phyloP scores from a whole-genome alignment of 2,888 invertebrate genomes.

The Cyclophora albipunctata region DNA sequence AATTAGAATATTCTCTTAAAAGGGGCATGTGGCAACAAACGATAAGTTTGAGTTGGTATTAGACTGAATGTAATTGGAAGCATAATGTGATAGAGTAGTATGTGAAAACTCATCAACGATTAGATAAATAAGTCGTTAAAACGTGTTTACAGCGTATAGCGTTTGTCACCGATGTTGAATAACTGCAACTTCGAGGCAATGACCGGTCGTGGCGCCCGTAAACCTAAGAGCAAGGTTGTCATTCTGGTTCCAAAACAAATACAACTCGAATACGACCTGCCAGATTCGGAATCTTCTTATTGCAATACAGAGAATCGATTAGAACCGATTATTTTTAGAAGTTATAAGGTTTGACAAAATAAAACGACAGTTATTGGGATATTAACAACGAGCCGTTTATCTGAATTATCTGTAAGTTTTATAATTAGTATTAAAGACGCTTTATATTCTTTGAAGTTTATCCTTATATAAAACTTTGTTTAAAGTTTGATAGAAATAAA shows the following conservation, averaged over 20 bases:
- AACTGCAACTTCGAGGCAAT: constrained; percentile 69
- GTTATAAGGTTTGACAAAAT: not conserved
- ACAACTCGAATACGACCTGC: constrained; percentile 18
- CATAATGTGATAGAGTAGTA: constrained; percentile 1
- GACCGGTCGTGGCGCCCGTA: constrained; percentile 53
- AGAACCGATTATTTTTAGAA: constrained; percentile 11
- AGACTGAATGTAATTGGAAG: not conserved
- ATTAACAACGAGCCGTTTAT: too few relatives aligned
- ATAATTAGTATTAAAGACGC: too few relatives aligned
- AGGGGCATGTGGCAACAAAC: too few relatives aligned
- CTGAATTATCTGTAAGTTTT: too few relatives aligned
- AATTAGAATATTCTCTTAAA: not conserved
- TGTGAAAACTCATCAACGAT: constrained; percentile 13
- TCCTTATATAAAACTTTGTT: too few relatives aligned
- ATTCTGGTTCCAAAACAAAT: constrained; percentile 60
- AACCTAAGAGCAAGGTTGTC: constrained; percentile 43
- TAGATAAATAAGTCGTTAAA: constrained; percentile 46
- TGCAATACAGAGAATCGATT: constrained; percentile 20
- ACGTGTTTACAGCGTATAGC: constrained; percentile 54
- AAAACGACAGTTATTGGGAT: too few relatives aligned
- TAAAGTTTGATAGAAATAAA: too few relatives aligned
- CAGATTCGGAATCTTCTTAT: constrained; percentile 18
- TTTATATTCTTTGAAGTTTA: too few relatives aligned
- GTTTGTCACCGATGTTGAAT: constrained; percentile 58
- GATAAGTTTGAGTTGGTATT: too few relatives aligned